Evolutionary conservation across 1,140 invertebrate species (phyloP).

Genomic region (Calosoma granatense): DNA sequence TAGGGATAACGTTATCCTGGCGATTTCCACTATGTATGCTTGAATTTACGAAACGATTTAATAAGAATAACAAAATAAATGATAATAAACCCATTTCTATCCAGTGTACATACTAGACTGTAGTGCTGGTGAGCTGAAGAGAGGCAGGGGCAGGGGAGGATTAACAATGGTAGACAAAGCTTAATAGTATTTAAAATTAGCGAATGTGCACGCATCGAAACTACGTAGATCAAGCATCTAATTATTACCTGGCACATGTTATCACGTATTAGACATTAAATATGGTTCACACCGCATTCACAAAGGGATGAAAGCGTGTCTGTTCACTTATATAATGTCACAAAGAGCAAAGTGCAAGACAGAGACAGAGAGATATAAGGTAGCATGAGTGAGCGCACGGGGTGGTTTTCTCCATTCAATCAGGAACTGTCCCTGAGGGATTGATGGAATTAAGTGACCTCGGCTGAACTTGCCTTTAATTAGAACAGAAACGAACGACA

Average conservation of each 20-base stretch:
- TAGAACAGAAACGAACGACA: constrained; percentile 1
- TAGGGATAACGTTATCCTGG: neutral
- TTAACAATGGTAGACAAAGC: too few species aligned
- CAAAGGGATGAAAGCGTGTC: neutral
- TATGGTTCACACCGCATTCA: neutral
- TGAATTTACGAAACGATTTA: constrained; percentile 3
- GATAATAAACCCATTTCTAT: neutral
- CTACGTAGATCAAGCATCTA: too few species aligned
- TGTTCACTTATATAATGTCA: neutral
- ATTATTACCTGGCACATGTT: neutral
- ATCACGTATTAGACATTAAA: neutral
- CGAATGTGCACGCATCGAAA: too few species aligned
- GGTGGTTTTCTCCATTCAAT: constrained; percentile 8
- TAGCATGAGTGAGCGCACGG: neutral
- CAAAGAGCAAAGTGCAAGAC: neutral
- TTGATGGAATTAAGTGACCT: constrained; percentile 8
- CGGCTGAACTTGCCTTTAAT: constrained; percentile 1
- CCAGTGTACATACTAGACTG: neutral
- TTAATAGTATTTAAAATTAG: too few species aligned
- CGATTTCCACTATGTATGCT: neutral
- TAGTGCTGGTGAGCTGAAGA: too few species aligned
- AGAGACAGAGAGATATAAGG: neutral
- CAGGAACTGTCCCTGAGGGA: constrained; percentile 5
- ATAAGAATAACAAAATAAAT: constrained; percentile 4
- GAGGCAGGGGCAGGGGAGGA: too few species aligned